Evolutionary conservation across 2,113 vertebrate genomes (phyloP), one percentile per base, ranked within the genome.

Genomic region (Etheostoma cragini): DNA sequence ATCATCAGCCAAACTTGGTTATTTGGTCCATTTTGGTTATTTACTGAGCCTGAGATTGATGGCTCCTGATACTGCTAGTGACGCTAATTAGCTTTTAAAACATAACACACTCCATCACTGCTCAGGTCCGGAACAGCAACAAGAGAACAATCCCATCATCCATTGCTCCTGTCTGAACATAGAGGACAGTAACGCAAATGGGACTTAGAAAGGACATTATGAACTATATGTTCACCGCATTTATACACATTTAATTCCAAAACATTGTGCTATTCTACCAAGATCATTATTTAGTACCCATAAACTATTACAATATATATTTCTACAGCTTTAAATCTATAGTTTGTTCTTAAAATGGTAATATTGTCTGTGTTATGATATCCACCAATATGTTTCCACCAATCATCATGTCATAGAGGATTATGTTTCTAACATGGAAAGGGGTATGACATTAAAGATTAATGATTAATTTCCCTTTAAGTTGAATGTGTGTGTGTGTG

Each of bases 11-110:
- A 97, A 99, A 98, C 97, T 94, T 95, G 95, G 96, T 98, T 97
- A 98, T 97, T 98, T 97, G 96, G 96, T 97, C 97, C 97, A 97
- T 98, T 97, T 96, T 96, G 96, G 96, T 98, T 98, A 97, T 97
- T 99, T 98, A 98, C 96, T 95, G 96, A 94, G 94, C 91, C 77
- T 86, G 94, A 97, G 97, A 99, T 97, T 96, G 98, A 99, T 97
- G 97, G 96, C 95, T 93, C 93, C 95, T 95, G 94, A 96, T 97
- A 96, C 95, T 93, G 93, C 95, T 88, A 86, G 89, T 95, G 97
- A 98, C 96, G 95, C 96, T 98, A 98, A 99, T 98, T 97, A 96
- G 96, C 97, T 98, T 97, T 96, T 97, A 97, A 97, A 98, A 97
- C 96, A 97, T 97, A 98, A 98, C 96, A 96, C 95, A 96, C 97